Base-by-base conservation (phyloP, 1,140 invertebrate genomes). In the Bactericera cockerelli region DNA sequence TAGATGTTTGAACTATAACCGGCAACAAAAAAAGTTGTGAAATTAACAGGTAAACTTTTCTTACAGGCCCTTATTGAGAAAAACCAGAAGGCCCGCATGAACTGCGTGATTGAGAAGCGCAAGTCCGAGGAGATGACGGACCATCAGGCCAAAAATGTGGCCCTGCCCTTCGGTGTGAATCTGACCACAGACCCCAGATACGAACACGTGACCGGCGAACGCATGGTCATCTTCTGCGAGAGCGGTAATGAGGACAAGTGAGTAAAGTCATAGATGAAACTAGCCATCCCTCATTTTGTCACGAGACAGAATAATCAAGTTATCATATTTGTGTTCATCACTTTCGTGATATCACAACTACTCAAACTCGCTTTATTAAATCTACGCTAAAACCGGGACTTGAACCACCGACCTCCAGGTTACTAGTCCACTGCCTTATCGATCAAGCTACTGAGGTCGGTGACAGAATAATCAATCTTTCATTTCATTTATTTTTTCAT, bases 21-120 rank as follows among this genome's bases (percentile, higher is more conserved):
- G n/a, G n/a, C n/a, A n/a, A n/a, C n/a, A n/a, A n/a, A n/a, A n/a
- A n/a, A n/a, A n/a, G n/a, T n/a, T n/a, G n/a, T n/a, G n/a, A n/a
- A n/a, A n/a, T n/a, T n/a, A n/a, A n/a, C n/a, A n/a, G n/a, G n/a
- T n/a, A n/a, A n/a, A n/a, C n/a, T n/a, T n/a, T n/a, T n/a, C n/a
- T n/a, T n/a, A 64, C 56, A 78, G 75, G 63, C 80, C 24, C 74
- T 86, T 69, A 76, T 87, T 67, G 81, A 84, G 59, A 83, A 83
- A 67, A 86, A 85, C 69, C 82, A 84, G 68, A 75, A 78, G 67
- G 81, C 81, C 6, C 80, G 84, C 70, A 88, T 92, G 80, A 91
- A 90, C 68, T 92, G 89, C 67, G 81, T 91, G 1, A 86, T 91
- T 24, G 88, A 92, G 68, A 84, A 86, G 65, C 82, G 86, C 63